A percentile compares a stretch with the other conserved stretches of the same genome.
These are phyloP conservation scores for Cistogaster globosa DNA, from an alignment of 2,888 invertebrate genomes.

Conservation along the genomic window DNA sequence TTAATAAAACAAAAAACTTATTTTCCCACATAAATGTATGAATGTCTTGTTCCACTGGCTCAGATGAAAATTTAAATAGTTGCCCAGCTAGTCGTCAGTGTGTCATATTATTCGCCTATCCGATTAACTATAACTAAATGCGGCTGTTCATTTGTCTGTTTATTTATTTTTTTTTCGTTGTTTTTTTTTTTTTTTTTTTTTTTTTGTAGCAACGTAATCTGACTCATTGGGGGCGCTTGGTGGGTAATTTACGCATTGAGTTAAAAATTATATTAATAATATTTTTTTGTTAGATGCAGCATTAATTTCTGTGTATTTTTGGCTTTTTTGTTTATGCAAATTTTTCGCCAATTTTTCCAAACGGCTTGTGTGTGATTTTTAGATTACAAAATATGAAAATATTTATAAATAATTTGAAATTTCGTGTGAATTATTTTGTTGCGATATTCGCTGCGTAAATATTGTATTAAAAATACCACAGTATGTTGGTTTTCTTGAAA, in stretches of 20 bases:
- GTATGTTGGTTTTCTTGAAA: conserved; percentile 59
- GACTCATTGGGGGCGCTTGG: conserved; percentile 68
- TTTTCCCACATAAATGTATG: too few relatives aligned
- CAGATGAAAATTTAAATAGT: conserved; percentile 34
- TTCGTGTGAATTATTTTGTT: conserved; percentile 66
- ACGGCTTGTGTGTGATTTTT: conserved; percentile 36
- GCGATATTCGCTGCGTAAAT: neutral
- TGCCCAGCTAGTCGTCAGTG: neutral
- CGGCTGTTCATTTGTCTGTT: neutral
- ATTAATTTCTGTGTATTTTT: conserved; percentile 19
- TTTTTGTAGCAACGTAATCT: conserved; percentile 30
- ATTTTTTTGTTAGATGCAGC: conserved; percentile 12
- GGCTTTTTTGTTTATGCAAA: conserved; percentile 3
- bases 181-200: conserved; percentile 4
- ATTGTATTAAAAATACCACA: conserved; percentile 26
- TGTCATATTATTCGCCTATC: conserved; percentile 23
- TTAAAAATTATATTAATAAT: neutral
- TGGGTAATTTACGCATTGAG: conserved; percentile 53
- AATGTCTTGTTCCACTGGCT: neutral
- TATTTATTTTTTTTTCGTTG: neutral
- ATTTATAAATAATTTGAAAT: conserved; percentile 56
- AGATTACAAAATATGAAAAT: conserved; percentile 40
- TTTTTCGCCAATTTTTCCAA: conserved; percentile 5
- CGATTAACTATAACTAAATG: neutral
- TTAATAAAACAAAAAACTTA: too few relatives aligned